These are phyloP conservation scores for Chirona hameri DNA, from an alignment of 2,888 invertebrate genomes.

Conservation along the genomic window DNA sequence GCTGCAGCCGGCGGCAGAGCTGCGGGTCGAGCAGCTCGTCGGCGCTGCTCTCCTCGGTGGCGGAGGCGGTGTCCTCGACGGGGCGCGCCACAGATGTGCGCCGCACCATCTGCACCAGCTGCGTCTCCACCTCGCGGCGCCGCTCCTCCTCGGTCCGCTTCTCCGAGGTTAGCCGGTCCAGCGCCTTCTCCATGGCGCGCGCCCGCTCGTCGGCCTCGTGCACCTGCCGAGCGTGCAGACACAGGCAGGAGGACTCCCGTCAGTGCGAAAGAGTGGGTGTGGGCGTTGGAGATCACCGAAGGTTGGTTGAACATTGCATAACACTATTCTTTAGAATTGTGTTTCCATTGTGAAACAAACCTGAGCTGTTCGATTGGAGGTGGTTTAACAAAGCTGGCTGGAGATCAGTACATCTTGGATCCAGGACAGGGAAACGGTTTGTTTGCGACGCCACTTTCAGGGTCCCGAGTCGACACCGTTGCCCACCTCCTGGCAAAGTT, in stretches of 20 bases:
- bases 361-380: no score
- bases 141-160: slow-evolving; percentile 14
- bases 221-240: not conserved
- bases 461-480: no score
- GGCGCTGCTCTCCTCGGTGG: not conserved
- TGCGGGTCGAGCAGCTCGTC: slow-evolving; percentile 24
- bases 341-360: no score
- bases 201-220: not conserved
- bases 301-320: no score
- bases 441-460: no score
- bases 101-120: slow-evolving; percentile 22
- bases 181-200: not conserved
- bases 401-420: no score
- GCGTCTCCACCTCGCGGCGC: slow-evolving; percentile 6
- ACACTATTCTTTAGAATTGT: no score
- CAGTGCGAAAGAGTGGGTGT: no score
- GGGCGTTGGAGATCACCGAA: no score
- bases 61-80: not conserved
- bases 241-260: not conserved
- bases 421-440: no score
- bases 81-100: not conserved
- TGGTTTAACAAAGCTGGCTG: no score
- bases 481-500: no score
- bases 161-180: slow-evolving; percentile 2
- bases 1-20: slow-evolving; percentile 9